Percentiles rank a stretch among this genome's conserved stretches.
phyloP scores from a whole-genome alignment of 2,113 vertebrate genomes.

The Probosciger aterrimus region DNA sequence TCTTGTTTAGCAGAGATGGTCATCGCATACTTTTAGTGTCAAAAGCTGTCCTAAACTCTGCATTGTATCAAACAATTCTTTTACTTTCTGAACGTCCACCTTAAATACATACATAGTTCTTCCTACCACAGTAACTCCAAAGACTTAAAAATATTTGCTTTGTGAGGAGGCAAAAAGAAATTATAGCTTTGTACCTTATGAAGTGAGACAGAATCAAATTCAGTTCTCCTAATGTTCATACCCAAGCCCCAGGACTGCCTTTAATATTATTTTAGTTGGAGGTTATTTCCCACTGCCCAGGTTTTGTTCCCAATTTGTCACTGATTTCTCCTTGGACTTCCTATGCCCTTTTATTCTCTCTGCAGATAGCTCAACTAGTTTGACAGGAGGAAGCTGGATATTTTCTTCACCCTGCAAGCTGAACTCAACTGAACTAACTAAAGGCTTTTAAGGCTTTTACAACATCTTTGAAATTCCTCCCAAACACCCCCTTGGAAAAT shows the following conservation, averaged over 20 bases:
- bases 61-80: not conserved
- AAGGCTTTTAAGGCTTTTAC: not conserved
- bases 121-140: not conserved
- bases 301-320: not conserved
- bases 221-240: not conserved
- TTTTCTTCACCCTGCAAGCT: not conserved
- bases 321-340: not conserved
- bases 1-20: not conserved
- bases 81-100: not conserved
- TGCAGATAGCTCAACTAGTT: not conserved
- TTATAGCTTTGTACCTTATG: not conserved
- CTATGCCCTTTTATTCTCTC: not conserved
- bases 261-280: not conserved
- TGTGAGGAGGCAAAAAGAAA: not conserved
- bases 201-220: not conserved
- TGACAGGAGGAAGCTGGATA: not conserved
- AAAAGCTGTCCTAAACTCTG: not conserved
- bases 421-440: not conserved
- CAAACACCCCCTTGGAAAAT: not conserved
- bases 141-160: not conserved
- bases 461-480: not conserved
- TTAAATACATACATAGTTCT: not conserved
- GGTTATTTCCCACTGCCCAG: not conserved
- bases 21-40: not conserved
- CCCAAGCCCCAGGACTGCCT: not conserved